phyloP scores from a whole-genome alignment of 2,113 vertebrate species.

The Morone chrysops region DNA sequence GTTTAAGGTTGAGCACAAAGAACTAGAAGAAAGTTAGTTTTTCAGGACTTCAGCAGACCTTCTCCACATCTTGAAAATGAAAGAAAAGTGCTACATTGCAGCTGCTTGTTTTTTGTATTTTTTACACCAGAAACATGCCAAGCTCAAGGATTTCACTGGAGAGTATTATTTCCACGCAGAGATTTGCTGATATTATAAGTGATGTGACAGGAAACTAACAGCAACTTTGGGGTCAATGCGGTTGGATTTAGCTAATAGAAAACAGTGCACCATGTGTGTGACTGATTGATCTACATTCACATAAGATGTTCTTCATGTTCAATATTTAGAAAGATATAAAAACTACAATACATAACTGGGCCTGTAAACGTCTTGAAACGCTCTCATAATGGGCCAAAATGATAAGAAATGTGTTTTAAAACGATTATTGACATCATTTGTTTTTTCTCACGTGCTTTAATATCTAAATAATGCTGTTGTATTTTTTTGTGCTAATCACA shows the following conservation, averaged over 20 bases:
- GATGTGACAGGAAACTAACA: slow-evolving; percentile 40
- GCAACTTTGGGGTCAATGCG: slow-evolving; percentile 33
- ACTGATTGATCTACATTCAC: slow-evolving; percentile 35
- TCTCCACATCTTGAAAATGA: neutral
- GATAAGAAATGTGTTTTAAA: slow-evolving; percentile 8
- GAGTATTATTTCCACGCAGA: slow-evolving; percentile 1
- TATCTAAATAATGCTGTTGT: slow-evolving; percentile 8
- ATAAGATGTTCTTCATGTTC: slow-evolving; percentile 19
- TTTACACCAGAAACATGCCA: slow-evolving; percentile 8
- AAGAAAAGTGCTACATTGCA: neutral
- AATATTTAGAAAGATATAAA: neutral
- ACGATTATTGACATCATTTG: neutral
- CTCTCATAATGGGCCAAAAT: neutral
- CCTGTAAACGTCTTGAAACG: neutral
- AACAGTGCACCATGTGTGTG: slow-evolving; percentile 35
- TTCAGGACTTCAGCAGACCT: slow-evolving; percentile 4
- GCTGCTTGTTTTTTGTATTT: neutral
- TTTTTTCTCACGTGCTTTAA: neutral
- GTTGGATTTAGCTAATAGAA: slow-evolving; percentile 44
- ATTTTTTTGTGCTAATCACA: slow-evolving; percentile 30
- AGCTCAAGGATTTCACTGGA: neutral
- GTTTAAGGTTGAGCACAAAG: neutral
- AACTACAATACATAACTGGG: neutral
- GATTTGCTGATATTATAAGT: slow-evolving; percentile 35
- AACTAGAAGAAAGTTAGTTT: neutral